Evolutionary conservation across 2,888 invertebrate genomes (phyloP).

Genomic region (Callimorpha dominula): DNA sequence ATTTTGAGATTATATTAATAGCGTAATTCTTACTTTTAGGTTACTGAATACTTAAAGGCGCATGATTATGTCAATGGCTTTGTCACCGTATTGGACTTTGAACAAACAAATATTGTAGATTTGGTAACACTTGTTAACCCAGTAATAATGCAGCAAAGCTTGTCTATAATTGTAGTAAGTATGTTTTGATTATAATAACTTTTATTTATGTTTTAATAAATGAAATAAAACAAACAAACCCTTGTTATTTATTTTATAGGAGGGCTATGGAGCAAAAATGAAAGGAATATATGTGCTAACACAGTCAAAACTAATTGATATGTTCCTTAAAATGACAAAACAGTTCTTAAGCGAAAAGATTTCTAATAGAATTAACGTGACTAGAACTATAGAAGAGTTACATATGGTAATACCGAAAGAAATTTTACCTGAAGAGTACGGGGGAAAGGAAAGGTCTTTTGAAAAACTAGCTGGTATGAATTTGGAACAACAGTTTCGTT

Average conservation of each 20-base stretch:
- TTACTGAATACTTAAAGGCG: constrained; percentile 44
- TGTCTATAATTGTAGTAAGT: constrained; percentile 51
- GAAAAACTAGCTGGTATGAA: constrained; percentile 9
- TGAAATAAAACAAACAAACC: not conserved
- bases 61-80: constrained; percentile 47
- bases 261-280: constrained; percentile 57
- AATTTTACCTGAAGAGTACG: constrained; percentile 63
- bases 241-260: constrained; percentile 39
- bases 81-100: constrained; percentile 43
- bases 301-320: constrained; percentile 65
- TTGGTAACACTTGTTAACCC: constrained; percentile 47
- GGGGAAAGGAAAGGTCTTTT: constrained; percentile 46
- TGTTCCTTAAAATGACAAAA: constrained; percentile 64
- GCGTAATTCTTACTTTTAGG: constrained; percentile 20
- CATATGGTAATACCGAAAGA: constrained; percentile 53
- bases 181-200: not conserved
- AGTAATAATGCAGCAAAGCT: constrained; percentile 45
- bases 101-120: constrained; percentile 40
- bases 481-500: too few species aligned
- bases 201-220: too few species aligned
- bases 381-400: constrained; percentile 48
- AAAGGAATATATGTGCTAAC: constrained; percentile 68
- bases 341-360: constrained; percentile 46
- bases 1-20: too few species aligned
- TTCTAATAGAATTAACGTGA: constrained; percentile 32